Evolutionary conservation across 2,797 vertebrate species (phyloP), one percentile per base, ranked within the genome.

Genomic region (Pipistrellus nathusii): DNA sequence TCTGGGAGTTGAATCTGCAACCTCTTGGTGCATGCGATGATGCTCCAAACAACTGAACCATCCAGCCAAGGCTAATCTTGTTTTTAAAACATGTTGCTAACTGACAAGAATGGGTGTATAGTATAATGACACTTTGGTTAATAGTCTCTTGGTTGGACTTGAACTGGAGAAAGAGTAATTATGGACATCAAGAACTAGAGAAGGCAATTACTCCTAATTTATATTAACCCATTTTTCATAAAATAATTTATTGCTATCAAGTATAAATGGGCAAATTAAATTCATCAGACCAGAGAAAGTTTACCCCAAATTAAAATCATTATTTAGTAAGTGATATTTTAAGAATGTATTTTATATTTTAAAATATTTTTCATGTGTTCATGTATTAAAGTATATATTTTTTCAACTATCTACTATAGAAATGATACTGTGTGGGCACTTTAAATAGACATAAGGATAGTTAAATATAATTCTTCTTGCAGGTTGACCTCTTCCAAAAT

Each of bases 291-390:
- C 13, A 77, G 17, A 82, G 30, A 77, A 88, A 51, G 2, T 62
- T 82, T 77, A 55, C 6, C 2, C 51, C 57, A 96, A 77, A 81
- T 59, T 18, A 84, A 88, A 95, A 88, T 21, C 0, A 75, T 68
- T 76, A 4, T 76, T 92, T 57, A 82, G 5, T 86, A 83, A 92
- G 77, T 85, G 10, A 27, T 59, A 72, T 77, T 69, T 95, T 30
- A n/a, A 62, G 93, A 85, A 14, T 62, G 59, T 62, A 30, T 62
- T 62, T 59, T 69, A 3, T 44, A 66, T 88, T 90, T 88, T n/a
- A 57, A 88, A 83, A 46, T 14, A 78, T 83, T 81, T 2, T 85
- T 69, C 3, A 23, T 69, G 0, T 69, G 8, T 84, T 88, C 32
- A 88, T 27, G 64, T 84, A 53, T 59, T 48, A 85, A 85, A 82